These are phyloP conservation scores for Phymorhynchus buccinoides DNA, from an alignment of 1,140 invertebrate species.

Conservation along the genomic window DNA sequence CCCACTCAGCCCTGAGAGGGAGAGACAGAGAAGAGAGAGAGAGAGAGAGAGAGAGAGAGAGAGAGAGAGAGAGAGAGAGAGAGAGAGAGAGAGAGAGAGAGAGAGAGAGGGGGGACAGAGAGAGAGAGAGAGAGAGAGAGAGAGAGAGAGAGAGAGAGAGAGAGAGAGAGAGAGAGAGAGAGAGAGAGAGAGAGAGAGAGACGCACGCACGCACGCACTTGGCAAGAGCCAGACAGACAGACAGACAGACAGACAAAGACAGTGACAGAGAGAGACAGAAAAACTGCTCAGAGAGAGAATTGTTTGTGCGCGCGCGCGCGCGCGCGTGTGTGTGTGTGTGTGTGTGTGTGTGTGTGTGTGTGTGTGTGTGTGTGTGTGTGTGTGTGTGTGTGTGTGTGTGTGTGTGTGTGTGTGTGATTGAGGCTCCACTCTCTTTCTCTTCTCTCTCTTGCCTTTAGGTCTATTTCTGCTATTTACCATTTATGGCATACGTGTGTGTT, in stretches of 20 bases:
- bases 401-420: too few relatives aligned
- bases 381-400: too few relatives aligned
- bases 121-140: background rate
- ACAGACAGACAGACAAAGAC: background rate
- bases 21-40: too few relatives aligned
- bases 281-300: background rate
- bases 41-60: too few relatives aligned
- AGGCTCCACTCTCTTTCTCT: too few relatives aligned
- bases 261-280: background rate
- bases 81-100: background rate
- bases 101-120: background rate
- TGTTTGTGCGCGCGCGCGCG: background rate
- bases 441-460: too few relatives aligned
- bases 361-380: background rate
- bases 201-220: background rate
- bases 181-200: background rate
- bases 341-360: background rate
- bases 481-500: too few relatives aligned
- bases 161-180: background rate
- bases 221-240: background rate
- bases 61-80: too few relatives aligned
- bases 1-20: too few relatives aligned
- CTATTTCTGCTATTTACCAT: too few relatives aligned
- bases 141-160: background rate
- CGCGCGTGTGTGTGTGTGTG: constrained; percentile 2